These are phyloP conservation scores for Apis florea DNA, from an alignment of 1,140 invertebrate genomes.

Conservation along the genomic window DNA sequence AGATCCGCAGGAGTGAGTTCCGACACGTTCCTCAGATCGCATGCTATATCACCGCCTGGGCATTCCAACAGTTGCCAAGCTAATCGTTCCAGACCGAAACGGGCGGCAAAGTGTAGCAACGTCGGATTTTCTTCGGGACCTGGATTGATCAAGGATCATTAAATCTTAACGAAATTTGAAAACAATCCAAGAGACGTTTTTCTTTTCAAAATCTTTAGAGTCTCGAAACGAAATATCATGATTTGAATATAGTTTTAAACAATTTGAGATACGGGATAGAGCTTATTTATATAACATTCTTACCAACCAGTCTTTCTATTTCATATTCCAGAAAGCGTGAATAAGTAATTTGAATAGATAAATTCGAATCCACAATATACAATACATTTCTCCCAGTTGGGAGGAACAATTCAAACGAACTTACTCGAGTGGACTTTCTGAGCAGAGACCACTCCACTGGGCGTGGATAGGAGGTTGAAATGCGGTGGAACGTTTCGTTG, in stretches of 20 bases:
- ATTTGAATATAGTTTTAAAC: no score
- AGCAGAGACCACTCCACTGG: conserved; percentile 66
- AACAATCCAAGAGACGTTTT: no score
- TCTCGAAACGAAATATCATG: no score
- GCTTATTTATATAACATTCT: not conserved
- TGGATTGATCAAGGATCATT: conserved; percentile 59
- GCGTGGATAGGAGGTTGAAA: conserved; percentile 86
- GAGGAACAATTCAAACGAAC: conserved; percentile 15
- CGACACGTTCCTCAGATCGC: conserved; percentile 88
- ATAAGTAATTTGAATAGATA: no score
- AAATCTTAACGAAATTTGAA: no score
- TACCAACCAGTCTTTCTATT: conserved; percentile 31
- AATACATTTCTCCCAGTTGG: not conserved
- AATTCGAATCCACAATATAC: no score
- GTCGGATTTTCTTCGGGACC: conserved; percentile 92
- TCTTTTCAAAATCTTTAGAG: no score
- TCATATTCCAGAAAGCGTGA: not conserved
- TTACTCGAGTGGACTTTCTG: conserved; percentile 77
- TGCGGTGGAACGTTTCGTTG: conserved; percentile 90
- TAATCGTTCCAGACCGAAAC: conserved; percentile 91
- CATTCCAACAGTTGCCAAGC: conserved; percentile 91
- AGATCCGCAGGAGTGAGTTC: conserved; percentile 90
- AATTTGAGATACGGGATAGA: no score
- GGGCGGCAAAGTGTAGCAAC: conserved; percentile 92
- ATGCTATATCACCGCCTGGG: conserved; percentile 89